Percentiles rank a stretch among this genome's conserved stretches.
phyloP scores from a whole-genome alignment of 2,888 invertebrate species.

The Digitonthophagus gazella region DNA sequence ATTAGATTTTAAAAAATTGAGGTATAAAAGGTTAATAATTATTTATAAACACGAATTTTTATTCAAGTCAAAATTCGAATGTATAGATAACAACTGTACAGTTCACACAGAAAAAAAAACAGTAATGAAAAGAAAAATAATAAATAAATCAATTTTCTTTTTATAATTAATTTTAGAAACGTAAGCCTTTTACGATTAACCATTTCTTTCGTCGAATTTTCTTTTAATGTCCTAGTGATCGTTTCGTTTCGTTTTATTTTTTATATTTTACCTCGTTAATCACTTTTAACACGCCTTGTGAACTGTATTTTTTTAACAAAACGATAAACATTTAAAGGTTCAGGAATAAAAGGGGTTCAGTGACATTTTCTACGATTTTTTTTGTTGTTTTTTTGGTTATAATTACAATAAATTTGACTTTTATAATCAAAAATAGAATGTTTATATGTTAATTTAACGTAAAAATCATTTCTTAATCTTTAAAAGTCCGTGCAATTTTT shows the following conservation, averaged over 20 bases:
- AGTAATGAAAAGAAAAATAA: background rate
- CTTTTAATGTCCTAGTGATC: constrained; percentile 5
- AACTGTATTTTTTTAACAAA: constrained; percentile 33
- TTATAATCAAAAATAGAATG: no score
- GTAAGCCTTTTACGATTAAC: background rate
- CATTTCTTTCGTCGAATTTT: constrained; percentile 7
- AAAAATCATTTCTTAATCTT: no score
- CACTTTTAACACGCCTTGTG: constrained; percentile 30
- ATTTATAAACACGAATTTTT: no score
- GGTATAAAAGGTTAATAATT: no score
- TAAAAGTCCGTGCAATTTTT: no score
- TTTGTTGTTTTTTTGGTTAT: no score
- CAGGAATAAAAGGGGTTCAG: background rate
- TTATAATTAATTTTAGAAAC: constrained; percentile 6
- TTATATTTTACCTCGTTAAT: constrained; percentile 20
- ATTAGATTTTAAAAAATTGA: no score
- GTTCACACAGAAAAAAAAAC: constrained; percentile 1
- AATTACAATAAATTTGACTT: no score
- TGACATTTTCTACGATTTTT: no score
- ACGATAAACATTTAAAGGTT: background rate
- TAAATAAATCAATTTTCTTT: background rate
- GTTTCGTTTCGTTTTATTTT: constrained; percentile 14
- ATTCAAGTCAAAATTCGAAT: no score
- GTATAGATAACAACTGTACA: constrained; percentile 4
- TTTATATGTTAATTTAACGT: no score